Conservation (phyloP, 2,797 vertebrate genomes). For the Halcyon chelicuti region DNA sequence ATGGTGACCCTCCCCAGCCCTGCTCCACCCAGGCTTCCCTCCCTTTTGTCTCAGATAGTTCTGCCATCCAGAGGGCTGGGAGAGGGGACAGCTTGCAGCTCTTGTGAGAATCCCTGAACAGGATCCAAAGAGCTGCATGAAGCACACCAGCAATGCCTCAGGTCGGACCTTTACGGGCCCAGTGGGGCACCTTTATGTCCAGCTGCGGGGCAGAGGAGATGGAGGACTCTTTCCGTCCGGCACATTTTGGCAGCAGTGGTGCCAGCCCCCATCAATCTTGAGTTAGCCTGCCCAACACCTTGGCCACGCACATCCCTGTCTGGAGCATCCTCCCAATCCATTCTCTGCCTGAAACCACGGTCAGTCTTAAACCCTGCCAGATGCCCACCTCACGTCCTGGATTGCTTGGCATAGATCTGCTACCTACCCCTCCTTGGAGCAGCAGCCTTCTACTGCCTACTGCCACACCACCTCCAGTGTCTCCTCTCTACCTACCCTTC, state of each 20-base stretch:
- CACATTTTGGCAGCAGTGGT: not conserved
- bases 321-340: not conserved
- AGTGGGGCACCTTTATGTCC: rapidly evolving
- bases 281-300: not conserved
- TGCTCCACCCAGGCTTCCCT: not conserved
- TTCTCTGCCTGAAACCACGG: not conserved
- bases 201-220: not conserved
- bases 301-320: not conserved
- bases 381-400: not conserved
- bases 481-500: not conserved
- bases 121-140: not conserved
- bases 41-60: not conserved
- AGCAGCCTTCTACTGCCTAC: not conserved
- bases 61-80: not conserved
- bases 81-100: not conserved
- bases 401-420: not conserved
- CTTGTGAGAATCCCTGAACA: not conserved
- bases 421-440: not conserved
- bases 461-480: not conserved
- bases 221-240: not conserved
- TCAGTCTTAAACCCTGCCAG: not conserved
- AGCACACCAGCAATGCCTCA: not conserved
- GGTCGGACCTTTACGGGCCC: not conserved
- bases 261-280: not conserved
- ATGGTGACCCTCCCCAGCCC: not conserved